Conservation (phyloP, 2,888 invertebrate species). For the Harmothoe impar region DNA sequence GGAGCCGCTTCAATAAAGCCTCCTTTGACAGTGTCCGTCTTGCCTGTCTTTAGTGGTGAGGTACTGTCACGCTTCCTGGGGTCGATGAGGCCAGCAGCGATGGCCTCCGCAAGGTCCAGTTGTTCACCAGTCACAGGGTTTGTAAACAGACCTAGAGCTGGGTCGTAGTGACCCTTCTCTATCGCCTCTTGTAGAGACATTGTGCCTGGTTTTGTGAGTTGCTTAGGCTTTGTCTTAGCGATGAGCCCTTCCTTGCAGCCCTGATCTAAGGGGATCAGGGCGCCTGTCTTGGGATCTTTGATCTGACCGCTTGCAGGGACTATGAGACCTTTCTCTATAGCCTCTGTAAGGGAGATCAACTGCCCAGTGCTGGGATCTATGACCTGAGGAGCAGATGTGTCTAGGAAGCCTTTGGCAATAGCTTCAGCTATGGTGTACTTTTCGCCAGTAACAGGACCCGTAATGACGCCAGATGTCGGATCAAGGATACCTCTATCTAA, state of each 20-base stretch:
- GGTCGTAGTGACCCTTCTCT: constrained; percentile 88
- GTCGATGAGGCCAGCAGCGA: constrained; percentile 91
- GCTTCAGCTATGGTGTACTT: constrained; percentile 93
- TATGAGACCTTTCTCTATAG: constrained; percentile 90
- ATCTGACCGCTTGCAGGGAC: constrained; percentile 93
- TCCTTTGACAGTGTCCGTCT: constrained; percentile 61
- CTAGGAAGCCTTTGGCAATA: constrained; percentile 85
- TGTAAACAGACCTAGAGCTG: constrained; percentile 90
- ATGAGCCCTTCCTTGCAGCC: constrained; percentile 92
- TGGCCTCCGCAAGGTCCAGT: constrained; percentile 88
- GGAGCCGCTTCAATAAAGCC: constrained; percentile 47
- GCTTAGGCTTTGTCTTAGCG: constrained; percentile 25
- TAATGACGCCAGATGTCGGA: constrained; percentile 85
- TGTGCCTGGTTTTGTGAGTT: not conserved
- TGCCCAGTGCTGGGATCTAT: constrained; percentile 86
- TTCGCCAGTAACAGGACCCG: constrained; percentile 91
- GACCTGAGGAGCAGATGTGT: constrained; percentile 69
- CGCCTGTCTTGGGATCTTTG: constrained; percentile 89
- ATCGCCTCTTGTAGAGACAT: constrained; percentile 58
- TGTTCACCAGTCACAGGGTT: constrained; percentile 68
- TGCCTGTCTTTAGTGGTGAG: not conserved
- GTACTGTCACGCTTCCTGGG: constrained; percentile 81
- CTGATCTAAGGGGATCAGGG: constrained; percentile 86
- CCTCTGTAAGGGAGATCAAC: constrained; percentile 92
- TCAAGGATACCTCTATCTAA: constrained; percentile 49